These are phyloP conservation scores for Spea bombifrons DNA, from an alignment of 2,113 vertebrate species.

Conservation along the genomic window DNA sequence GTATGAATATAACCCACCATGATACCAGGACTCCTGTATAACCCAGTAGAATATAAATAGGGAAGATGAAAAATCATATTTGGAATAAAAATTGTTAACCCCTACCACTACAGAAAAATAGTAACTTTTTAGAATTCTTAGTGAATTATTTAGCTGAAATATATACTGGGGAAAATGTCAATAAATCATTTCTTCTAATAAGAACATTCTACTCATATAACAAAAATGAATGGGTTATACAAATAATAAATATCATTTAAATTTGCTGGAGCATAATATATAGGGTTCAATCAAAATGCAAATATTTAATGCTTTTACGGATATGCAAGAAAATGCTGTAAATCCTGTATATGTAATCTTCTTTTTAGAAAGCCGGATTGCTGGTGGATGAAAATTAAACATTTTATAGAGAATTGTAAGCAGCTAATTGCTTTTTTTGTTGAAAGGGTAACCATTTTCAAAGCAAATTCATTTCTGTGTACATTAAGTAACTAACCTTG, in stretches of 20 bases:
- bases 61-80: too few species aligned
- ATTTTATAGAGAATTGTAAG: background rate
- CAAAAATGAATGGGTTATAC: slow-evolving; percentile 3
- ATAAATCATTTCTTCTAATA: background rate
- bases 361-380: background rate
- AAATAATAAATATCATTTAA: slow-evolving; percentile 35
- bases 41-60: too few species aligned
- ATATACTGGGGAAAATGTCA: too few species aligned
- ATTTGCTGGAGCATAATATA: slow-evolving; percentile 12
- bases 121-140: too few species aligned
- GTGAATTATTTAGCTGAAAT: too few species aligned
- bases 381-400: background rate
- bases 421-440: background rate
- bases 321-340: slow-evolving; percentile 10
- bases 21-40: too few species aligned
- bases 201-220: background rate
- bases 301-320: slow-evolving; percentile 35
- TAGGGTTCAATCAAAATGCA: slow-evolving; percentile 39
- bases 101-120: too few species aligned
- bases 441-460: background rate
- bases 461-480: too few species aligned
- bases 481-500: too few species aligned
- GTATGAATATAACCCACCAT: too few species aligned
- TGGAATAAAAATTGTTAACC: too few species aligned
- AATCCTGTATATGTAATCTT: slow-evolving; percentile 13